Percentiles rank a stretch among this genome's conserved stretches.
phyloP scores from a whole-genome alignment of 1,140 invertebrate species.

The Drosophila kanapiae region DNA sequence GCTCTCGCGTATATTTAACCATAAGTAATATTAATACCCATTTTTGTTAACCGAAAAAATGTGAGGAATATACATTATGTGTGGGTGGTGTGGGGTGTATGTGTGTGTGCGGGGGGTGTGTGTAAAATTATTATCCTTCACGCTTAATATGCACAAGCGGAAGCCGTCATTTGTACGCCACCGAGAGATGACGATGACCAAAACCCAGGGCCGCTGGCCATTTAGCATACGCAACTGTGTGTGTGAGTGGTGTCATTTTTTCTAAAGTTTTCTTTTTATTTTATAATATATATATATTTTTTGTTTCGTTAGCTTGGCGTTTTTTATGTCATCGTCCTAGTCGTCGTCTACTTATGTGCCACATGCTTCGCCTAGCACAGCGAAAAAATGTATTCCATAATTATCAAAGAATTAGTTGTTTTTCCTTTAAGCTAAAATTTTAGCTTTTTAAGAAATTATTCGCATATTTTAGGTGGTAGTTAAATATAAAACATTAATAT shows the following conservation, averaged over 20 bases:
- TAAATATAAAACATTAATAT: neutral
- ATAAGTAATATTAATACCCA: constrained; percentile 84
- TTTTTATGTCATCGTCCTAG: constrained; percentile 71
- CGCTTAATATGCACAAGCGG: constrained; percentile 83
- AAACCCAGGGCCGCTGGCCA: constrained; percentile 72
- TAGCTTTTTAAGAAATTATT: neutral
- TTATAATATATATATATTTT: neutral
- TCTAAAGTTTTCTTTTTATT: constrained; percentile 3
- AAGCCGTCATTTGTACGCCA: constrained; percentile 83
- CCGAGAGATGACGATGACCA: constrained; percentile 56
- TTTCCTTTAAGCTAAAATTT: too few relatives aligned
- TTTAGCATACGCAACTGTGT: constrained; percentile 68
- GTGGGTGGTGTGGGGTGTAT: constrained; percentile 5
- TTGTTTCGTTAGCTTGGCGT: constrained; percentile 19
- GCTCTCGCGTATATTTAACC: constrained; percentile 77
- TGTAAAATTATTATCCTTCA: constrained; percentile 83
- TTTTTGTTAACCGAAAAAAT: constrained; percentile 65
- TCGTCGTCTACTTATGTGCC: constrained; percentile 73
- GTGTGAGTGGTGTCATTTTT: constrained; percentile 28
- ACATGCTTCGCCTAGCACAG: constrained; percentile 50
- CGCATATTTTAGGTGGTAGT: neutral
- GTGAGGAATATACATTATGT: constrained; percentile 58
- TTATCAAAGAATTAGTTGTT: neutral
- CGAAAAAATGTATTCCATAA: neutral
- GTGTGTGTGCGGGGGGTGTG: constrained; percentile 31